Evolutionary conservation across 2,797 vertebrate genomes (phyloP).

Genomic region (Hippopotamyrus pictus): DNA sequence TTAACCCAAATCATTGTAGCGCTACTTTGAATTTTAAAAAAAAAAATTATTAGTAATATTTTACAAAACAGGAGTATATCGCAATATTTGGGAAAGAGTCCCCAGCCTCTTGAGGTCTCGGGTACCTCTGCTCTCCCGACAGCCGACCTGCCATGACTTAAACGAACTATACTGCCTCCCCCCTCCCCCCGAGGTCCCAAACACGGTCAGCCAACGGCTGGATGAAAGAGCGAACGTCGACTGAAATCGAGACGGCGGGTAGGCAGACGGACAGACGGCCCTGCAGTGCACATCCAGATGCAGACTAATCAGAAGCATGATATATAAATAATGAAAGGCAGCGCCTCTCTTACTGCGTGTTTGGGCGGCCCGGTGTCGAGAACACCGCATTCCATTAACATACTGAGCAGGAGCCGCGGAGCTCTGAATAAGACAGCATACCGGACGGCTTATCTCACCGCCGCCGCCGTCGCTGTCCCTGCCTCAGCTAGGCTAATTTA

Average conservation of each 20-base stretch:
- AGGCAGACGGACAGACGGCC: background rate
- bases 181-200: background rate
- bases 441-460: background rate
- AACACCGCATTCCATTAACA: constrained; percentile 5
- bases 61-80: background rate
- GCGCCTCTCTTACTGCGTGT: background rate
- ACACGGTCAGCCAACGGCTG: background rate
- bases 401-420: background rate
- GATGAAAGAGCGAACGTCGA: background rate
- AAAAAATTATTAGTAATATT: background rate
- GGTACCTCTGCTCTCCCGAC: background rate
- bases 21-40: background rate
- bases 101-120: background rate
- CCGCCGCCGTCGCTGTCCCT: background rate
- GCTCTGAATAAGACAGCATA: background rate
- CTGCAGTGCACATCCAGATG: background rate
- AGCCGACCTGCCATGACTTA: background rate
- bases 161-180: background rate
- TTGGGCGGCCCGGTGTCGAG: background rate
- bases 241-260: background rate
- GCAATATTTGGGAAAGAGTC: background rate
- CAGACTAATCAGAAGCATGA: background rate
- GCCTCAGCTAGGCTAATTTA: background rate
- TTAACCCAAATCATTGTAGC: background rate
- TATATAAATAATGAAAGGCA: constrained; percentile 3